Conservation (phyloP, 2,113 vertebrate genomes). For the Alethe castanea region DNA sequence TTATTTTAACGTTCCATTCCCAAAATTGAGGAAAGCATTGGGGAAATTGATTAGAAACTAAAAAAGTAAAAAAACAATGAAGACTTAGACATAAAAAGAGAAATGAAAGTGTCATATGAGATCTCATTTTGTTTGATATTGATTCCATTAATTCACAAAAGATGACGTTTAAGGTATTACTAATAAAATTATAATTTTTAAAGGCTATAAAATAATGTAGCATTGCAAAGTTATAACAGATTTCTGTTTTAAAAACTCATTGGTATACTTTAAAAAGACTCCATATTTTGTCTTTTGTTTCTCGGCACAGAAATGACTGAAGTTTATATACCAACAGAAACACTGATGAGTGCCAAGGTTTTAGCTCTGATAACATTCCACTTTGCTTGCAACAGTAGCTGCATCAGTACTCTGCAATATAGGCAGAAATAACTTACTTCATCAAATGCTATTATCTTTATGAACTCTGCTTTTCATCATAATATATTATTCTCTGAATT, state of each 20-base stretch:
- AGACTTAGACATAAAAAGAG: constrained; percentile 57
- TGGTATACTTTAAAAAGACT: constrained; percentile 26
- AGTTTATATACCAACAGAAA: constrained; percentile 19
- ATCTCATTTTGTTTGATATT: constrained; percentile 63
- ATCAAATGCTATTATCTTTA: neutral
- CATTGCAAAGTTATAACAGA: constrained; percentile 49
- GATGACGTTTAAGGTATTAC: constrained; percentile 19
- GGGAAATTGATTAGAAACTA: constrained; percentile 60
- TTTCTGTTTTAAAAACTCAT: constrained; percentile 47
- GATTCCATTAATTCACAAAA: constrained; percentile 42
- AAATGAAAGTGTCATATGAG: constrained; percentile 54
- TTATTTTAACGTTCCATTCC: constrained; percentile 3
- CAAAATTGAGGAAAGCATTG: constrained; percentile 63
- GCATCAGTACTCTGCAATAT: neutral
- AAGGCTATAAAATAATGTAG: constrained; percentile 39
- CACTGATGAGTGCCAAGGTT: neutral
- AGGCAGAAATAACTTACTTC: neutral
- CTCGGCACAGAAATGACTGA: neutral
- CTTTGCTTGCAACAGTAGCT: neutral
- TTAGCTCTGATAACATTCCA: neutral
- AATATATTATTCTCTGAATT: neutral
- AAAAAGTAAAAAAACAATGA: constrained; percentile 59
- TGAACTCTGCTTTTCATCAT: neutral
- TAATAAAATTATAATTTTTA: constrained; percentile 54
- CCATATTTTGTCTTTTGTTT: constrained; percentile 40